A percentile compares a stretch with the other conserved stretches of the same genome.
These are phyloP conservation scores for Homalodisca vitripennis DNA, from an alignment of 1,140 invertebrate genomes.

Conservation along the genomic window DNA sequence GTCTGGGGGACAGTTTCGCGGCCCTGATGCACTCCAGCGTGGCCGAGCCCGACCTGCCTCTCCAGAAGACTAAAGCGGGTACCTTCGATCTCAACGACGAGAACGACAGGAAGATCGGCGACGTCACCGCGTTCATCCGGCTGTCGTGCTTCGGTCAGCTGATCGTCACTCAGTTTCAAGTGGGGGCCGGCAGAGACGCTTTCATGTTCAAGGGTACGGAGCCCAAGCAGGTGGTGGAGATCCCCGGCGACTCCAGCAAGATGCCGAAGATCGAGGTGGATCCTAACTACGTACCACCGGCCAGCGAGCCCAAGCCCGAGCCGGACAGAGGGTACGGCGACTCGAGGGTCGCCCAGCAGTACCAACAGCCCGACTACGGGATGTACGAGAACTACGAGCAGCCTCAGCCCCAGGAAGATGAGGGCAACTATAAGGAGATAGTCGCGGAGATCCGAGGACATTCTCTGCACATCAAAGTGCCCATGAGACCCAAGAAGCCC, in stretches of 20 bases:
- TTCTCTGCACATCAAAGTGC: constrained; percentile 13
- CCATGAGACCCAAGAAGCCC: constrained; percentile 10
- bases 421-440: constrained; percentile 25
- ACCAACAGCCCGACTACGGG: neutral
- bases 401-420: neutral
- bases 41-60: neutral
- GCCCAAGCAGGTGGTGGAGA: neutral
- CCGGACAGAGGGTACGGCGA: neutral
- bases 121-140: constrained; percentile 11
- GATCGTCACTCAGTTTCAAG: constrained; percentile 32
- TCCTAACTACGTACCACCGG: constrained; percentile 9
- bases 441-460: constrained; percentile 24
- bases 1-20: constrained; percentile 11
- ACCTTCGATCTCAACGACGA: constrained; percentile 11
- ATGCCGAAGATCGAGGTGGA: constrained; percentile 12
- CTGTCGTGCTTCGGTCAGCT: constrained; percentile 33
- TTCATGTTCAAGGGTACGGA: constrained; percentile 30
- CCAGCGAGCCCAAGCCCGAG: neutral
- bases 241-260: neutral
- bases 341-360: neutral
- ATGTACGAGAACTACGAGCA: neutral
- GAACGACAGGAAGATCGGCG: constrained; percentile 1
- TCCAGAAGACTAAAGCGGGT: constrained; percentile 2
- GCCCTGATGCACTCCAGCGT: constrained; percentile 6
- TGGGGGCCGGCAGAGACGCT: constrained; percentile 16